These are phyloP conservation scores for Lumbricus terrestris DNA, from an alignment of 2,888 invertebrate genomes.

Conservation along the genomic window DNA sequence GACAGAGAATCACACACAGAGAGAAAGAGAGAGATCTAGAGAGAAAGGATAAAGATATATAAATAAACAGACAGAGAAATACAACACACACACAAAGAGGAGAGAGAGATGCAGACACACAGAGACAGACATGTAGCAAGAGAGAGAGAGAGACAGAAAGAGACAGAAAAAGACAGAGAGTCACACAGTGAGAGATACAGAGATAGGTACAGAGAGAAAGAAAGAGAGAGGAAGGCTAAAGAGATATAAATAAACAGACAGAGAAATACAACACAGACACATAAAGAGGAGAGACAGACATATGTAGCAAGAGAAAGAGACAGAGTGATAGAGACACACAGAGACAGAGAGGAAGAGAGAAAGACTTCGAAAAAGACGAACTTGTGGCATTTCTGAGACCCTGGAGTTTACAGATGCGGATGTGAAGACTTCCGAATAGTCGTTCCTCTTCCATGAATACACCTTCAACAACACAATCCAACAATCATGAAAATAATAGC, in stretches of 20 bases:
- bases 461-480: background rate
- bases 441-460: conserved; percentile 46
- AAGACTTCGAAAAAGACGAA: conserved; percentile 38
- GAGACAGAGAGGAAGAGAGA: background rate
- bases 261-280: background rate
- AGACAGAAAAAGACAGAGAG: too few relatives aligned
- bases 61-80: too few relatives aligned
- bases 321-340: background rate
- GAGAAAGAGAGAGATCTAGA: too few relatives aligned
- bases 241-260: background rate
- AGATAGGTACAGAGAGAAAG: too few relatives aligned
- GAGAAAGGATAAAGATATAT: too few relatives aligned
- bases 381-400: conserved; percentile 62
- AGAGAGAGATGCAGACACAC: too few relatives aligned
- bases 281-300: background rate
- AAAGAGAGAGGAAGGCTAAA: background rate
- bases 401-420: conserved; percentile 76
- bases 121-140: too few relatives aligned
- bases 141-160: too few relatives aligned
- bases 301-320: background rate
- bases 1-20: too few relatives aligned
- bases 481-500: background rate
- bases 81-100: too few relatives aligned
- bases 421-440: conserved; percentile 79
- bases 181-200: too few relatives aligned